These are phyloP conservation scores for Aphelenchoides bicaudatus DNA, from an alignment of 2,888 invertebrate species.

Conservation along the genomic window DNA sequence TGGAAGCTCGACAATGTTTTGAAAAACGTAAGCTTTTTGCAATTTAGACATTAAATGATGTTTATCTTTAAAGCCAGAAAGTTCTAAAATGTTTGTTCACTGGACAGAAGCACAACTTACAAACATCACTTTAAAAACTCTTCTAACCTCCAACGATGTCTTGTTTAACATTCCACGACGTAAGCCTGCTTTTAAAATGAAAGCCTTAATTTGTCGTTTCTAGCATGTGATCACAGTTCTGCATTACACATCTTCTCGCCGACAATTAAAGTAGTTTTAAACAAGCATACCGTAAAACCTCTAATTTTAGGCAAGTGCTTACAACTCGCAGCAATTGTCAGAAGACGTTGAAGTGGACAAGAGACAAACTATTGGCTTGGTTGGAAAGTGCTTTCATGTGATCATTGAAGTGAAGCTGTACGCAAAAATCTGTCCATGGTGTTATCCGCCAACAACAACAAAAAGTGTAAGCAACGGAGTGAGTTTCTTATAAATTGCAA, in stretches of 20 bases:
- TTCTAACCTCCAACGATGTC: conserved; percentile 12
- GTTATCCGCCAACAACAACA: background rate
- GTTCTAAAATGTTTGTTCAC: conserved; percentile 8
- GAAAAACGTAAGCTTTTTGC: conserved; percentile 3
- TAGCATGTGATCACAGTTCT: conserved; percentile 15
- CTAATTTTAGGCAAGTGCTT: background rate
- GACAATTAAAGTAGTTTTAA: conserved; percentile 14
- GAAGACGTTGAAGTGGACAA: conserved; percentile 1
- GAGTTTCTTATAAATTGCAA: background rate
- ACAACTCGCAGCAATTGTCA: background rate
- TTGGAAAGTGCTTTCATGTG: conserved; percentile 17
- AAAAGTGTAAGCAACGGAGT: background rate
- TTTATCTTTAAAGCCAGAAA: conserved; percentile 9
- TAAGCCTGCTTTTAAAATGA: too few species aligned
- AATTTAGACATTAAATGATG: background rate
- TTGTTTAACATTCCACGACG: conserved; percentile 9
- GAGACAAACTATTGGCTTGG: conserved; percentile 12
- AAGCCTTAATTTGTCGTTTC: too few species aligned
- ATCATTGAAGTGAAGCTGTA: conserved; percentile 12
- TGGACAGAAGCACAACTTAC: background rate
- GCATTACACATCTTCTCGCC: conserved; percentile 8
- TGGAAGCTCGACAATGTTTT: conserved; percentile 9
- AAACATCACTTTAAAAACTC: conserved; percentile 9
- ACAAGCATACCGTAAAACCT: background rate
- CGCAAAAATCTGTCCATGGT: conserved; percentile 13